These are phyloP conservation scores for Physeter macrocephalus DNA, from an alignment of 2,113 vertebrate species.

Conservation along the genomic window DNA sequence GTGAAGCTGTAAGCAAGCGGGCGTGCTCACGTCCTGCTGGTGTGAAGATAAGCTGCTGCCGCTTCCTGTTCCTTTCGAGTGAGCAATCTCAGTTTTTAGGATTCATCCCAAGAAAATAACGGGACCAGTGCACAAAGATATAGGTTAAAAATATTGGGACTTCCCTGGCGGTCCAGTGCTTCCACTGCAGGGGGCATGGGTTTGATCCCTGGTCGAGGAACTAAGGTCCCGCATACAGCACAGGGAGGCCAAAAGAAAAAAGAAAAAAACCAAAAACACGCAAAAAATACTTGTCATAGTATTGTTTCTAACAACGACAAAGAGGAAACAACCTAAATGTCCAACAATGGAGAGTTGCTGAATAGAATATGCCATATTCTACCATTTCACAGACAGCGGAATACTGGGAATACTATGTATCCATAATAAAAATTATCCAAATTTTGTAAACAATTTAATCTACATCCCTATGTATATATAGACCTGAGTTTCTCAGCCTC, in stretches of 20 bases:
- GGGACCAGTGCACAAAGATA: not conserved
- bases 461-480: not conserved
- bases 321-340: not conserved
- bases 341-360: not conserved
- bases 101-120: not conserved
- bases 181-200: no score
- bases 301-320: not conserved
- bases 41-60: rapidly evolving
- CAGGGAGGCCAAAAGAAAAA: no score
- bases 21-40: rapidly evolving
- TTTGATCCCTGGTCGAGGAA: no score
- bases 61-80: not conserved
- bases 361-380: not conserved
- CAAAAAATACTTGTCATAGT: not conserved
- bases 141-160: not conserved
- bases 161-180: no score
- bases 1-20: not conserved
- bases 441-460: not conserved
- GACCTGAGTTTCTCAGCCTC: not conserved
- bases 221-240: no score
- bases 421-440: not conserved
- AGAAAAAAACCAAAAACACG: no score
- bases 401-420: not conserved
- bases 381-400: not conserved
- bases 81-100: not conserved